These are phyloP conservation scores for Epizoanthus ramosus DNA, from an alignment of 92 coral and sea anemone species.

Conservation along the genomic window DNA sequence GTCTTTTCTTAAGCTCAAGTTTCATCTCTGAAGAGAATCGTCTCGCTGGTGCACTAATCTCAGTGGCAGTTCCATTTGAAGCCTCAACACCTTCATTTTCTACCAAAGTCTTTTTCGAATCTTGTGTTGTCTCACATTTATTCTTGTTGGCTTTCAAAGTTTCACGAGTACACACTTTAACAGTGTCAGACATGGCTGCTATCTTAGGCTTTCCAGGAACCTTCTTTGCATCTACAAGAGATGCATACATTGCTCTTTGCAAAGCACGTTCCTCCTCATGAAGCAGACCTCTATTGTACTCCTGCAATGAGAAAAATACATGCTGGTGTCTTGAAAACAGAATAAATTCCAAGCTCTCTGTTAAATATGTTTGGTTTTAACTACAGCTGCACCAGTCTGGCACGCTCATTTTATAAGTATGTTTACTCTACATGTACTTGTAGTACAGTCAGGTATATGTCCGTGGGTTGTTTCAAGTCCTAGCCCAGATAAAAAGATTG, in stretches of 20 bases:
- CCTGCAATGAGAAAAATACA: slow-evolving; percentile 52
- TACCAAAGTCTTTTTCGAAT: neutral
- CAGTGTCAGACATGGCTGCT: neutral
- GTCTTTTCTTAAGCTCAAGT: slow-evolving; percentile 35
- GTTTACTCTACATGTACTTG: too few relatives aligned
- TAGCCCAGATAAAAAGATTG: too few relatives aligned
- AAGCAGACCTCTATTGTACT: slow-evolving; percentile 89
- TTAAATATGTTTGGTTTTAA: too few relatives aligned
- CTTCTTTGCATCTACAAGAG: slow-evolving; percentile 74
- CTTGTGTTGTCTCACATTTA: neutral
- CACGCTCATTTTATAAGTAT: too few relatives aligned
- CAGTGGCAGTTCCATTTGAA: neutral
- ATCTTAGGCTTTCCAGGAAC: slow-evolving; percentile 25
- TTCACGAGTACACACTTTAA: neutral
- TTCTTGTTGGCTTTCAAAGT: neutral
- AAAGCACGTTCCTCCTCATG: slow-evolving; percentile 95
- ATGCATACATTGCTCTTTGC: slow-evolving; percentile 93
- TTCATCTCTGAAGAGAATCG: slow-evolving; percentile 41
- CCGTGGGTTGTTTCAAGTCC: too few relatives aligned
- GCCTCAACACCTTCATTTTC: neutral
- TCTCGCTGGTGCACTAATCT: slow-evolving; percentile 2
- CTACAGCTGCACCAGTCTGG: too few relatives aligned
- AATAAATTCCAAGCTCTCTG: too few relatives aligned
- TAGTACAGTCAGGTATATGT: too few relatives aligned
- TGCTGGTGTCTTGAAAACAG: too few relatives aligned